phyloP scores from a whole-genome alignment of 2,888 invertebrate species.

The Drosophila macrothrix region DNA sequence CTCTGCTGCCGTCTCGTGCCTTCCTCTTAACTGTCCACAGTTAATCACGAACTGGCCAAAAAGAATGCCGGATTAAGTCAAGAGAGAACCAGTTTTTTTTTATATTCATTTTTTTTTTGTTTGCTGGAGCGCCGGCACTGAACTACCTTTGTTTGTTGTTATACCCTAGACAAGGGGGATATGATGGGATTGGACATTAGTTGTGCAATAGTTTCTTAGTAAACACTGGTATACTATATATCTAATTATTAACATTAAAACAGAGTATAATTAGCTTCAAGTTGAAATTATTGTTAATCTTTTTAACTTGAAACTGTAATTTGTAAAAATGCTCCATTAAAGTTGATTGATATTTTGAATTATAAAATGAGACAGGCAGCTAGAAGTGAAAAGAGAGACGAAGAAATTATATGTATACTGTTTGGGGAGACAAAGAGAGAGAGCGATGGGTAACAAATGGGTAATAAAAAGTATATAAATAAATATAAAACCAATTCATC shows the following conservation, averaged over 20 bases:
- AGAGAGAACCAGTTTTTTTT: conserved; percentile 38
- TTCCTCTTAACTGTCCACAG: conserved; percentile 69
- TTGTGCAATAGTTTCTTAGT: neutral
- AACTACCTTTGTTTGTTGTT: conserved; percentile 28
- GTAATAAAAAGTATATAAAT: neutral
- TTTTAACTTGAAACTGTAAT: neutral
- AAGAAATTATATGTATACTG: neutral
- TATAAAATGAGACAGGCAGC: neutral
- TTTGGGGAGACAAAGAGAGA: neutral
- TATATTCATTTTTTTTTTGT: conserved; percentile 2
- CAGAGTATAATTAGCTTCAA: neutral
- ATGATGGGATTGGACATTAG: neutral
- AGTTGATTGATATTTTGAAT: neutral
- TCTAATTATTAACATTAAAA: neutral
- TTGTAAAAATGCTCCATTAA: neutral
- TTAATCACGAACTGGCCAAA: conserved; percentile 71
- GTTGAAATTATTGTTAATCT: neutral
- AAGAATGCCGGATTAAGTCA: conserved; percentile 74
- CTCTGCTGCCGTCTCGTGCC: conserved; percentile 18
- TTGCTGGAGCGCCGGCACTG: conserved; percentile 45
- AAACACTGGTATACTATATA: neutral
- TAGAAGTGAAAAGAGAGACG: neutral
- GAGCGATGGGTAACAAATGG: no score
- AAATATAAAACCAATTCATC: neutral
- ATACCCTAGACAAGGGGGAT: conserved; percentile 32